Evolutionary conservation across 2,113 vertebrate species (phyloP).

Genomic region (Sprattus sprattus): DNA sequence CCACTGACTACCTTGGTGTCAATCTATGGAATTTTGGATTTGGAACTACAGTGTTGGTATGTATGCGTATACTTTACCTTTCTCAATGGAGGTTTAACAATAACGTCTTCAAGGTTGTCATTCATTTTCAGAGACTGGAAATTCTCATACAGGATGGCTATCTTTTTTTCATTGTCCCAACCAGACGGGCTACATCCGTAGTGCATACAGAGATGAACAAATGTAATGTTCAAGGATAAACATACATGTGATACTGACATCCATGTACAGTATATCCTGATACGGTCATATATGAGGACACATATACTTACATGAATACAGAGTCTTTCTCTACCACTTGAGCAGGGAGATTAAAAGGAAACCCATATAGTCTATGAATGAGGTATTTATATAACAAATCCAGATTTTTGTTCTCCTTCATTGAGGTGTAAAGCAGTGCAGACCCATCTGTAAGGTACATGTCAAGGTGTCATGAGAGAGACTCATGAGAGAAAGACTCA

Average conservation of each 20-base stretch:
- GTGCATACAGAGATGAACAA: not conserved
- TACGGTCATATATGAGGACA: not conserved
- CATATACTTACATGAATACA: slow-evolving; percentile 77
- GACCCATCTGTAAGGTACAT: slow-evolving; percentile 74
- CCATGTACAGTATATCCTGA: not conserved
- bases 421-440: slow-evolving; percentile 84
- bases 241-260: not conserved
- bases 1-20: too few species aligned
- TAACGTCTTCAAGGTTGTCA: slow-evolving; percentile 82
- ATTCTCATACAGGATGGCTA: slow-evolving; percentile 84
- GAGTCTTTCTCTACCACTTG: slow-evolving; percentile 85
- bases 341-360: slow-evolving; percentile 78
- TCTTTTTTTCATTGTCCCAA: slow-evolving; percentile 89
- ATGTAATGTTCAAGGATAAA: not conserved
- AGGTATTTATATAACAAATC: slow-evolving; percentile 86
- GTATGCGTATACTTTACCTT: slow-evolving; percentile 67
- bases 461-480: slow-evolving; percentile 58
- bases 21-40: not conserved
- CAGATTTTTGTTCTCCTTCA: slow-evolving; percentile 86
- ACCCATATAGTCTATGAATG: slow-evolving; percentile 81
- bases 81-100: slow-evolving; percentile 80
- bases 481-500: not conserved
- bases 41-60: not conserved
- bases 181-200: slow-evolving; percentile 74
- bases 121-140: slow-evolving; percentile 81